These are phyloP conservation scores for Hirudo medicinalis DNA, from an alignment of 1,140 invertebrate species.

Conservation along the genomic window DNA sequence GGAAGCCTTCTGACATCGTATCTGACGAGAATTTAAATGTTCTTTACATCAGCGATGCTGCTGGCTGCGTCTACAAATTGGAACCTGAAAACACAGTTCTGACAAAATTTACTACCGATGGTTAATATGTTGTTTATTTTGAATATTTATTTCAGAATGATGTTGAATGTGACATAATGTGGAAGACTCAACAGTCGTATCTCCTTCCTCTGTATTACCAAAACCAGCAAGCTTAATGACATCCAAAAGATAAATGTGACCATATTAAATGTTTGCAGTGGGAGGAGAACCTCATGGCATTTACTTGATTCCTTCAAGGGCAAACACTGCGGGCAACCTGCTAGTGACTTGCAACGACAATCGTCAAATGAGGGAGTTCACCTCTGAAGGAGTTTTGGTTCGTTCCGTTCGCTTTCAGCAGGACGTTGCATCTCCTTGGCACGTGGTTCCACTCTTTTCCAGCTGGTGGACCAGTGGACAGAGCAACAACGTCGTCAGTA, in stretches of 20 bases:
- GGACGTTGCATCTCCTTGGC: constrained; percentile 13
- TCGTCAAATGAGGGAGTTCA: constrained; percentile 11
- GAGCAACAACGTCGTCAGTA: background rate
- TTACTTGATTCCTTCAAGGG: background rate
- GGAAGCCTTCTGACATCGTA: constrained; percentile 15
- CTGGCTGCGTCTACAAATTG: constrained; percentile 13
- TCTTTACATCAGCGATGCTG: constrained; percentile 15
- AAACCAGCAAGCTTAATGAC: too few relatives aligned
- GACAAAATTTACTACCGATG: background rate
- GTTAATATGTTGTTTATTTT: background rate
- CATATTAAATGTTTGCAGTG: background rate
- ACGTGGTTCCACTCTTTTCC: background rate
- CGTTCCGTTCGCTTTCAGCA: constrained; percentile 16
- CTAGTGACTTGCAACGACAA: constrained; percentile 16
- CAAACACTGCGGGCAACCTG: background rate
- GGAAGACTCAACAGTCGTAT: too few relatives aligned
- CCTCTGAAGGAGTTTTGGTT: background rate
- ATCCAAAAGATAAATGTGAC: too few relatives aligned
- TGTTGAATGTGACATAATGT: background rate
- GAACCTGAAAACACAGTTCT: constrained; percentile 7
- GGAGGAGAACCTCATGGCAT: constrained; percentile 12
- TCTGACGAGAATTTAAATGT: background rate
- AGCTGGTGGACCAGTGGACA: background rate
- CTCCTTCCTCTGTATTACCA: too few relatives aligned
- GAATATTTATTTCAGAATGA: background rate